These are phyloP conservation scores for Chymomyza amoena DNA, from an alignment of 2,888 invertebrate genomes.

Conservation along the genomic window DNA sequence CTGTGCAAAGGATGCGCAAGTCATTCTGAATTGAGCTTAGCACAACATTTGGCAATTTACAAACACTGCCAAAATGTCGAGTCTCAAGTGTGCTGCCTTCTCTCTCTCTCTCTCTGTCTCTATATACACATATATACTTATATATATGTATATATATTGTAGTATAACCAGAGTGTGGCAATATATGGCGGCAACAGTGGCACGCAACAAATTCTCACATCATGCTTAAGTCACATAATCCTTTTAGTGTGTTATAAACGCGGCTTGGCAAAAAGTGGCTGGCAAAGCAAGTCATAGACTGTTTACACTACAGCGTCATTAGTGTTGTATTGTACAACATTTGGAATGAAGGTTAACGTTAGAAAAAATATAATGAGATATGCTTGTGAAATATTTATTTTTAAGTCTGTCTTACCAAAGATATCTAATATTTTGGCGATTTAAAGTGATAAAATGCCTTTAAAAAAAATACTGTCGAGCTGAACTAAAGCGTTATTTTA, in stretches of 20 bases:
- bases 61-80: conserved; percentile 3
- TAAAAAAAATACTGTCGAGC: no score
- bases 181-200: conserved; percentile 20
- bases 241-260: conserved; percentile 59
- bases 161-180: not conserved
- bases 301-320: not conserved
- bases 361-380: no score
- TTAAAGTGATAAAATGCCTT: no score
- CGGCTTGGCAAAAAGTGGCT: conserved; percentile 24
- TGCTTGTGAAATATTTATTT: no score
- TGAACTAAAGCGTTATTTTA: no score
- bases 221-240: conserved; percentile 67
- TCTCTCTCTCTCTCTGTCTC: no score
- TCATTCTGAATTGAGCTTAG: conserved; percentile 1
- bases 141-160: no score
- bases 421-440: no score
- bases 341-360: not conserved
- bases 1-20: not conserved
- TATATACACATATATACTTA: no score
- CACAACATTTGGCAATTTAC: conserved; percentile 47
- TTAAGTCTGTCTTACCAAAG: no score
- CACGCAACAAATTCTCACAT: conserved; percentile 68
- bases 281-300: conserved; percentile 16
- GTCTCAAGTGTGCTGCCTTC: not conserved
- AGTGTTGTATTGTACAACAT: not conserved